These are phyloP conservation scores for Lonchura striata DNA, from an alignment of 2,113 vertebrate genomes.

Conservation along the genomic window DNA sequence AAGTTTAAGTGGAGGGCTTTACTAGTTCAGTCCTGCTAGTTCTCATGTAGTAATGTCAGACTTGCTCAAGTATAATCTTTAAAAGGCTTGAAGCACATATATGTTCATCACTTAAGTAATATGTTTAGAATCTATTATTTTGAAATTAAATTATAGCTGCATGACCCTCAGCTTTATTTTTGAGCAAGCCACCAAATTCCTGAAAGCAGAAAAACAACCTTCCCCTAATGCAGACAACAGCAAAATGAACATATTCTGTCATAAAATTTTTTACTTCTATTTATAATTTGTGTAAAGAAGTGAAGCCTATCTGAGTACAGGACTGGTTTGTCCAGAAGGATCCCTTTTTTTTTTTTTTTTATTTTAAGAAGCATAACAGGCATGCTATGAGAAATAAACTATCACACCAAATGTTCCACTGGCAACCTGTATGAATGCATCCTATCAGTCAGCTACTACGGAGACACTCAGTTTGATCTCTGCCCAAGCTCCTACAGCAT, in stretches of 20 bases:
- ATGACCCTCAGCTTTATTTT: constrained; percentile 1
- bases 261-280: not conserved
- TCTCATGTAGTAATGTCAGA: not conserved
- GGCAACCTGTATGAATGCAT: not conserved
- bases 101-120: not conserved
- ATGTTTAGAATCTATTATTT: not conserved
- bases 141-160: constrained; percentile 6
- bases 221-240: not conserved
- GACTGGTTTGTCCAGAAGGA: constrained; percentile 46
- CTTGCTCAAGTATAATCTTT: not conserved
- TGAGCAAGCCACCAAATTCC: not conserved
- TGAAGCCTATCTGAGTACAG: not conserved
- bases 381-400: constrained; percentile 14
- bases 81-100: not conserved
- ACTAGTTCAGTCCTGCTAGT: not conserved
- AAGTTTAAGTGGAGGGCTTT: not conserved
- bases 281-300: not conserved
- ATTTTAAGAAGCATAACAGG: not conserved
- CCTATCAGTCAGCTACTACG: not conserved
- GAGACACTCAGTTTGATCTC: not conserved
- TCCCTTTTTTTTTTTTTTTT: not conserved
- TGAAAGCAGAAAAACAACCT: not conserved
- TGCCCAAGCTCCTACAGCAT: not conserved
- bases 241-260: not conserved
- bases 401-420: constrained; percentile 4